phyloP scores from a whole-genome alignment of 2,797 vertebrate genomes.

The Typhlichthys eigenmanni region DNA sequence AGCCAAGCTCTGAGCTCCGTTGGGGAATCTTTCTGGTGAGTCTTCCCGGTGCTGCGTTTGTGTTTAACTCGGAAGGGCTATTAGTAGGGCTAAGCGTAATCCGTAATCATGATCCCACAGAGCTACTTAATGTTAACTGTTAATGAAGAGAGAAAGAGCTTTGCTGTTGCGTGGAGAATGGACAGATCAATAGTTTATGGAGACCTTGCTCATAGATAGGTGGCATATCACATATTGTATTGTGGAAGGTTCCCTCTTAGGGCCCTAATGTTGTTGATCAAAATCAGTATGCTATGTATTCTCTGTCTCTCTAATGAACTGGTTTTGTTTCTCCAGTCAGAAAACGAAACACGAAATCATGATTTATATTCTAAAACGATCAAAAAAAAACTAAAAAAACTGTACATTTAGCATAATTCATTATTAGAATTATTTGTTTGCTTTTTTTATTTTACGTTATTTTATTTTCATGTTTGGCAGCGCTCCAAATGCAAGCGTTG shows the following conservation, averaged over 20 bases:
- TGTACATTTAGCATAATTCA: no score
- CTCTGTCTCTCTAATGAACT: no score
- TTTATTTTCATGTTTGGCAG: not conserved
- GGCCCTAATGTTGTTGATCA: no score
- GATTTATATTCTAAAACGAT: not conserved
- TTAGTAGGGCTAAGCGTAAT: constrained; percentile 59
- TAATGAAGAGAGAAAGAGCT: constrained; percentile 21
- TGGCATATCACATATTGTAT: no score
- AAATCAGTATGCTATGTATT: no score
- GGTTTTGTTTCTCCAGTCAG: not conserved
- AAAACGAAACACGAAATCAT: not conserved
- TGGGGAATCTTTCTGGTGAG: constrained; percentile 49
- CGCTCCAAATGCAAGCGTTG: not conserved
- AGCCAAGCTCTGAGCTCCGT: constrained; percentile 31
- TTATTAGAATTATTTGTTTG: no score
- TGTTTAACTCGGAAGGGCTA: constrained; percentile 62
- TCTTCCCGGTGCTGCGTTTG: constrained; percentile 54
- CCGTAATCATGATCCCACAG: constrained; percentile 65
- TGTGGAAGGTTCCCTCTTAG: no score
- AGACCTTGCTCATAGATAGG: not conserved
- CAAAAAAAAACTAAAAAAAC: not conserved
- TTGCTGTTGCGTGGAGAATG: constrained; percentile 28
- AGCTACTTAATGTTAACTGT: constrained; percentile 26
- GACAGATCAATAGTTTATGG: constrained; percentile 33
- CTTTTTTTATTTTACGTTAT: no score